These are phyloP conservation scores for Penaeus chinensis DNA, from an alignment of 1,140 invertebrate species.

Conservation along the genomic window DNA sequence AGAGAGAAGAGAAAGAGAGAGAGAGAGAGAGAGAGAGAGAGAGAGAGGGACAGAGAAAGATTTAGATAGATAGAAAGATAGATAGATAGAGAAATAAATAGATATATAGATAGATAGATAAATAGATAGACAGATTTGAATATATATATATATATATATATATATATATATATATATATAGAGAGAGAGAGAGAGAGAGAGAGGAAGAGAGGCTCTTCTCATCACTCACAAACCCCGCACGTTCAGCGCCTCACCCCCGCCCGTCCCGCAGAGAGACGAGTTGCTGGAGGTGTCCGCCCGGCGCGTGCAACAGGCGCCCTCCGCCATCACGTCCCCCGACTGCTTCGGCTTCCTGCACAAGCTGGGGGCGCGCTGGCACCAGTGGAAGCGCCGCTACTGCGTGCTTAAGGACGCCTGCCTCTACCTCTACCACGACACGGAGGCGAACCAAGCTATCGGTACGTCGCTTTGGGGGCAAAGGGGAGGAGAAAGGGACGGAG, in stretches of 20 bases:
- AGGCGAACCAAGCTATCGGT: conserved; percentile 89
- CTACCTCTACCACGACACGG: conserved; percentile 91
- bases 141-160: too few relatives aligned
- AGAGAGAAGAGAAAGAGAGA: too few relatives aligned
- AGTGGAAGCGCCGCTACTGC: conserved; percentile 92
- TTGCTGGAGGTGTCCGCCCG: conserved; percentile 53
- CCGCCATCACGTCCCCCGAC: conserved; percentile 72
- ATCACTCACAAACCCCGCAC: too few relatives aligned
- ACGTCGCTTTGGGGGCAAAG: conserved; percentile 64
- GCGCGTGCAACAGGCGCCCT: conserved; percentile 57
- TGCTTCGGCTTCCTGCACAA: conserved; percentile 92
- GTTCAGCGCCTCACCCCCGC: neutral
- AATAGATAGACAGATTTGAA: too few relatives aligned
- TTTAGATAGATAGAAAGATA: too few relatives aligned
- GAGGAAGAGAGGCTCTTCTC: too few relatives aligned
- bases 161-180: too few relatives aligned
- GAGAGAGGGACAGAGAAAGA: too few relatives aligned
- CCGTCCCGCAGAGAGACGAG: conserved; percentile 65
- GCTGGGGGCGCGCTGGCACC: conserved; percentile 77
- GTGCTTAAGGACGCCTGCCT: conserved; percentile 94
- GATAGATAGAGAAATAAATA: too few relatives aligned
- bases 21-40: too few relatives aligned
- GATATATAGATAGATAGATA: too few relatives aligned
- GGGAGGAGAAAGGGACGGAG: neutral
- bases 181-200: too few relatives aligned